A percentile compares a stretch with the other conserved stretches of the same genome.
Conservation (phyloP, 30 jellyfish, hydroid and myxozoan genomes). For the Hydra vulgaris region DNA sequence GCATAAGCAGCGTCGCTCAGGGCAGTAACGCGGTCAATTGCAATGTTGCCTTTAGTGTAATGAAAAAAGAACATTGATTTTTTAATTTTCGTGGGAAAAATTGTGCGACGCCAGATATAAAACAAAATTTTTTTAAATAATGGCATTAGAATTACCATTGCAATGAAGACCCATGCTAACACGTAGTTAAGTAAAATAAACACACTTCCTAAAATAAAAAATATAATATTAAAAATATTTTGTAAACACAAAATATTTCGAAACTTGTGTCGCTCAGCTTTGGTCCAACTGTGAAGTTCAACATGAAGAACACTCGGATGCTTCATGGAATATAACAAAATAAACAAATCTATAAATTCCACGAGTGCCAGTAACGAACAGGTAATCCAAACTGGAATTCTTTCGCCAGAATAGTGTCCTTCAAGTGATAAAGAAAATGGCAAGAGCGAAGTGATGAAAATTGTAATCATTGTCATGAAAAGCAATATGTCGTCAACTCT, state of each 20-base stretch:
- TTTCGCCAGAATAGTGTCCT: constrained; percentile 31
- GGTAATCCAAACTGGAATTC: constrained; percentile 1
- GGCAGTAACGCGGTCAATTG: constrained; percentile 26
- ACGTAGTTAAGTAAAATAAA: constrained; percentile 1
- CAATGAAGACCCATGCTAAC: constrained; percentile 23
- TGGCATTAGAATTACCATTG: constrained; percentile 19
- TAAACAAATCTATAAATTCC: constrained; percentile 8
- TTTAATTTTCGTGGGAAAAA: background rate
- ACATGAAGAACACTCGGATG: constrained; percentile 18
- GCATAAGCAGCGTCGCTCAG: constrained; percentile 39
- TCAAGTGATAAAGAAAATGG: constrained; percentile 28
- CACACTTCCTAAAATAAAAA: constrained; percentile 24
- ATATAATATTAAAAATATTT: background rate
- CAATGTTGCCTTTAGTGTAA: constrained; percentile 25
- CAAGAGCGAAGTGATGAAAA: constrained; percentile 17
- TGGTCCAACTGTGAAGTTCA: constrained; percentile 23
- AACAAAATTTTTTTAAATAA: constrained; percentile 5
- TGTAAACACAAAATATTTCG: constrained; percentile 10
- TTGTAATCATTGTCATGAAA: constrained; percentile 1
- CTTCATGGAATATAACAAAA: constrained; percentile 10
- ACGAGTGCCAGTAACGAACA: constrained; percentile 11
- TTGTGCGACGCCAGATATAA: constrained; percentile 9
- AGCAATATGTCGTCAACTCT: constrained; percentile 25
- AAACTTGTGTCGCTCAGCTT: background rate
- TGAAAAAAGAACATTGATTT: constrained; percentile 6